Evolutionary conservation across 2,113 vertebrate genomes (phyloP).

Genomic region (Phaethornis superciliosus): DNA sequence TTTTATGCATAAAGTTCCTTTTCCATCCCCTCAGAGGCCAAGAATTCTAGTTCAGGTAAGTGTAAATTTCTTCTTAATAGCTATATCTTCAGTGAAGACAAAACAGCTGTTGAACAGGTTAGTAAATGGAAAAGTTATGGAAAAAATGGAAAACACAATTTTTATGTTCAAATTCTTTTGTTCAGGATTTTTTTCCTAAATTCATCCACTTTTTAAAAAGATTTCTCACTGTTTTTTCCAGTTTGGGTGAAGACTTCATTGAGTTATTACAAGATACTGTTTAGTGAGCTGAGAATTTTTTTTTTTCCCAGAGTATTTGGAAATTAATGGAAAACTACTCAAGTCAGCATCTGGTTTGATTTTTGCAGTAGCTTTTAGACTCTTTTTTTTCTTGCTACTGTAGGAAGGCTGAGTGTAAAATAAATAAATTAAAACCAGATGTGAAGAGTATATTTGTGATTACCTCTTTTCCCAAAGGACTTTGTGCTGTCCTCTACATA

Average conservation of each 20-base stretch:
- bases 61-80: background rate
- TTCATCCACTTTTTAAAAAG: background rate
- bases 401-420: background rate
- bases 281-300: background rate
- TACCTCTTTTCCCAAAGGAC: background rate
- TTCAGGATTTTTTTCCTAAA: background rate
- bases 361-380: background rate
- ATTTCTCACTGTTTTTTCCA: background rate
- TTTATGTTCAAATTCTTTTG: background rate
- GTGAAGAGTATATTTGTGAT: background rate
- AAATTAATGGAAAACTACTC: background rate
- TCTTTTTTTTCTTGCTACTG: background rate
- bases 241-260: background rate
- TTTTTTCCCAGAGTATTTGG: background rate
- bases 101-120: background rate
- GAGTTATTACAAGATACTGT: background rate
- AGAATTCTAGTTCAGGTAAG: conserved; percentile 95
- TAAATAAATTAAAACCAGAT: background rate
- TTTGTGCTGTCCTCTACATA: background rate
- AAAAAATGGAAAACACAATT: background rate
- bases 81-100: background rate
- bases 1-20: conserved; percentile 98
- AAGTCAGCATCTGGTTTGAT: background rate
- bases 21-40: conserved; percentile 94
- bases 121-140: background rate